These are phyloP conservation scores for Onychomys leucogaster DNA, from an alignment of 2,797 vertebrate species.

Conservation along the genomic window DNA sequence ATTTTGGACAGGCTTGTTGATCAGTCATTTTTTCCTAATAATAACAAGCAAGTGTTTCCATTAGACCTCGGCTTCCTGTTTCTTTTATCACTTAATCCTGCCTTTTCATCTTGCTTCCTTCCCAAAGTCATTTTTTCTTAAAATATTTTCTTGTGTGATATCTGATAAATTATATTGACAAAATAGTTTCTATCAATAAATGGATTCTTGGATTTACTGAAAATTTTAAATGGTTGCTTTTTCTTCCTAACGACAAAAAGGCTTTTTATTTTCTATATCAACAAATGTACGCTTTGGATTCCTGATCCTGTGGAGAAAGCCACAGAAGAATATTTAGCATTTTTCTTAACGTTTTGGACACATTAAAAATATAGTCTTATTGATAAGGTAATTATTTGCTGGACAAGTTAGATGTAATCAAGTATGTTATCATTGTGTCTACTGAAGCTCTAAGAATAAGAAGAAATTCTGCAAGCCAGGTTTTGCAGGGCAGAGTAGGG, in stretches of 20 bases:
- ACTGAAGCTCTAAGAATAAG: slow-evolving; percentile 22
- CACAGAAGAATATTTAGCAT: slow-evolving; percentile 9
- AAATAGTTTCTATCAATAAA: slow-evolving; percentile 62
- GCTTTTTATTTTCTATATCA: not conserved
- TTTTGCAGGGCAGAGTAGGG: not conserved
- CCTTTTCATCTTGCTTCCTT: slow-evolving; percentile 60
- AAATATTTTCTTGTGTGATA: slow-evolving; percentile 48
- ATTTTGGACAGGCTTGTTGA: slow-evolving; percentile 16
- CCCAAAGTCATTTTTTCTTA: slow-evolving; percentile 21
- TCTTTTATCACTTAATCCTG: not conserved
- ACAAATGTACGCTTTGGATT: not conserved
- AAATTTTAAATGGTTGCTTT: not conserved
- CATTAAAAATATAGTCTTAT: slow-evolving; percentile 18
- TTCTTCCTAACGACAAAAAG: slow-evolving; percentile 42
- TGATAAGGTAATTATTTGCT: slow-evolving; percentile 58
- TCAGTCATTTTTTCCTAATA: slow-evolving; percentile 9
- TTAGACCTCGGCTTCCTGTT: slow-evolving; percentile 38
- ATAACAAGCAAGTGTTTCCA: slow-evolving; percentile 43
- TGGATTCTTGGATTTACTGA: slow-evolving; percentile 35
- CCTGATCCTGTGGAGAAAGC: slow-evolving; percentile 35
- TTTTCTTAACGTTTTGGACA: not conserved
- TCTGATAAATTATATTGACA: slow-evolving; percentile 12
- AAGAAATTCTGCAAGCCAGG: slow-evolving; percentile 34
- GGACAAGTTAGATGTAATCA: not conserved
- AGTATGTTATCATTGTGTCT: slow-evolving; percentile 4